Conservation (phyloP, 2,888 invertebrate genomes). For the Sialis lutaria region DNA sequence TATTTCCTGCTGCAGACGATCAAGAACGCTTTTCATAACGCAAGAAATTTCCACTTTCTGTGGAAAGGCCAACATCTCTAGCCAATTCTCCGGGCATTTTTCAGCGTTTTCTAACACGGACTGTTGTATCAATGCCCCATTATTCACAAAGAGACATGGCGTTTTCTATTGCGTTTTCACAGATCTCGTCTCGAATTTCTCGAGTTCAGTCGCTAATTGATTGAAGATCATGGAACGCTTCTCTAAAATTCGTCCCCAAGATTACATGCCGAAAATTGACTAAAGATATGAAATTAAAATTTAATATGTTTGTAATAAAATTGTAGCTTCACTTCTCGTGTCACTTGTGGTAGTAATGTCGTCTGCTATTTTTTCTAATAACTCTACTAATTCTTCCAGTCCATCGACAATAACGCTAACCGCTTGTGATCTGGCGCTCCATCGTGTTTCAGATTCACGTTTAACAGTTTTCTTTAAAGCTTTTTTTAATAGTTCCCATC, state of each 20-base stretch:
- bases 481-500: no score
- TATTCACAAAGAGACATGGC: no score
- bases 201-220: constrained; percentile 7
- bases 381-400: constrained; percentile 9
- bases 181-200: constrained; percentile 6
- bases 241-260: constrained; percentile 9
- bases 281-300: constrained; percentile 10
- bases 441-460: constrained; percentile 12
- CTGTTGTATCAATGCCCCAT: no score
- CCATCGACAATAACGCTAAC: constrained; percentile 8
- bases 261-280: constrained; percentile 10
- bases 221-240: constrained; percentile 8
- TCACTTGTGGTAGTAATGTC: constrained; percentile 6
- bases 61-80: no score
- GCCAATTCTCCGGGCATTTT: no score
- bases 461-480: constrained; percentile 8
- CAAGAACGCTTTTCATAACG: no score
- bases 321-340: constrained; percentile 9
- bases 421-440: constrained; percentile 10
- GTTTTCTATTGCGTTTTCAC: no score
- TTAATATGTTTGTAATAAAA: constrained; percentile 8
- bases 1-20: no score
- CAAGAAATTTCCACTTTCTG: no score
- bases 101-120: no score
- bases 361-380: no score